Percentiles rank a stretch among this genome's conserved stretches.
These are phyloP conservation scores for Aramus guarauna DNA, from an alignment of 2,113 vertebrate species.

Conservation along the genomic window DNA sequence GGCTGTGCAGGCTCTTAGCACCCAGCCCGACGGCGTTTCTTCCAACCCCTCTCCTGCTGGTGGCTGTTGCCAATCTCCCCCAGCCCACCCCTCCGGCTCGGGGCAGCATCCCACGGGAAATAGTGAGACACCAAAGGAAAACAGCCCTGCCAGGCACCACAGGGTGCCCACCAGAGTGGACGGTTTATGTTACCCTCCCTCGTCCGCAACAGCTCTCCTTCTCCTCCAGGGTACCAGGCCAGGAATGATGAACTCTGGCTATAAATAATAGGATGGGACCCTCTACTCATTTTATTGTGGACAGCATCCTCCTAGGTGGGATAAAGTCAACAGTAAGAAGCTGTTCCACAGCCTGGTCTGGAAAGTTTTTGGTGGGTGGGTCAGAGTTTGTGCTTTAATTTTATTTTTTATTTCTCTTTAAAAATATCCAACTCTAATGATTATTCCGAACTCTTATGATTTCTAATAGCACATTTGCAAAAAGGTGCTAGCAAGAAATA, in stretches of 20 bases:
- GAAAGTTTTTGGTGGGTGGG: background rate
- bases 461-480: background rate
- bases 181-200: background rate
- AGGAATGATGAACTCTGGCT: background rate
- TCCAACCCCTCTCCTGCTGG: background rate
- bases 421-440: background rate
- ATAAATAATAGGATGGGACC: background rate
- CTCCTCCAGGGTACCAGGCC: background rate
- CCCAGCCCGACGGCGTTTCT: background rate
- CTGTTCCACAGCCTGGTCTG: background rate
- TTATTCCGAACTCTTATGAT: background rate
- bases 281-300: background rate
- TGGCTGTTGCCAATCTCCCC: background rate
- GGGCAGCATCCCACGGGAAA: background rate
- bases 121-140: accelerated
- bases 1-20: background rate
- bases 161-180: background rate
- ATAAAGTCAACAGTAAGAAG: background rate
- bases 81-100: no score
- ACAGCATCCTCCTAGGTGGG: background rate
- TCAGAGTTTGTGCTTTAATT: background rate
- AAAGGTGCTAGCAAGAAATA: background rate
- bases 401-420: background rate
- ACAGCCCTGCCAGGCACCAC: background rate
- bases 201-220: background rate